phyloP scores from a whole-genome alignment of 2,888 invertebrate species.

The Andrena fulva region DNA sequence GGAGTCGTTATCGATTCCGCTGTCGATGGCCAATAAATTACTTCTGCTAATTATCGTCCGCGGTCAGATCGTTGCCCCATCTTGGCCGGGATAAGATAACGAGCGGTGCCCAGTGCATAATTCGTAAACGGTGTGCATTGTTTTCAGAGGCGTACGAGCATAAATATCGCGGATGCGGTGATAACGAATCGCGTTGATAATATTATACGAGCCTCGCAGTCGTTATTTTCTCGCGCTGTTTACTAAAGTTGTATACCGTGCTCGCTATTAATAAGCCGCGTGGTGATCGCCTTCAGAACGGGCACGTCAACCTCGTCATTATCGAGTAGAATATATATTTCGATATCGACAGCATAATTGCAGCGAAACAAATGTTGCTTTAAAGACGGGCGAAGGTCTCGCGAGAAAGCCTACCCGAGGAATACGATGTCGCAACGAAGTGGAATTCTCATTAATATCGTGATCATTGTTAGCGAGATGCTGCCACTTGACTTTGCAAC shows the following conservation, averaged over 20 bases:
- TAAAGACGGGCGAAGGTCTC: background rate
- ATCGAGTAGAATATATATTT: background rate
- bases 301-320: background rate
- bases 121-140: background rate
- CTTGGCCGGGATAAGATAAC: constrained; percentile 9
- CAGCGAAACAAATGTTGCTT: constrained; percentile 4
- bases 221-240: background rate
- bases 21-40: constrained; percentile 3
- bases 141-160: background rate
- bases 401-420: background rate
- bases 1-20: constrained; percentile 18
- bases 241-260: background rate
- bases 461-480: background rate
- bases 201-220: background rate
- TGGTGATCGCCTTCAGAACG: background rate
- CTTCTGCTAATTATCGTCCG: constrained; percentile 18
- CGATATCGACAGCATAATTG: background rate
- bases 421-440: constrained; percentile 7
- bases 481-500: background rate
- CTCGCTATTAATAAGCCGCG: background rate
- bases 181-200: background rate
- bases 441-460: constrained; percentile 10
- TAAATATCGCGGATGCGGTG: background rate
- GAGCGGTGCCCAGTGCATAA: background rate
- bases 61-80: background rate